Evolutionary conservation across 2,113 vertebrate genomes (phyloP).

Genomic region (Gallinago media): DNA sequence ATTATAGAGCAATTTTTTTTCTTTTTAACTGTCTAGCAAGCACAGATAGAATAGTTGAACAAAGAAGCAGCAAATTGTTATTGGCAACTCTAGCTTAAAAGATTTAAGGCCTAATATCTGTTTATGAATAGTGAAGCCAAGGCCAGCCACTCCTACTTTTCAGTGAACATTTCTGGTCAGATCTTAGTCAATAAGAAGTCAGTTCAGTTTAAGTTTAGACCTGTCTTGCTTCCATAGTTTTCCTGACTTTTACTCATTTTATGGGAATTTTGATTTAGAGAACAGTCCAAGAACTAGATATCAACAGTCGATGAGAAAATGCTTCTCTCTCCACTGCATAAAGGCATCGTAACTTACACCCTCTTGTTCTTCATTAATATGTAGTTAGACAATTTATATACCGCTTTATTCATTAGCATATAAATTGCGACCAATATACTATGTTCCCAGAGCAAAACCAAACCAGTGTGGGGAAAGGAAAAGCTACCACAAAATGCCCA

Average conservation of each 20-base stretch:
- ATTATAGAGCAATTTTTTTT: not conserved
- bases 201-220: not conserved
- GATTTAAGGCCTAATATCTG: not conserved
- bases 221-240: not conserved
- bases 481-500: not conserved
- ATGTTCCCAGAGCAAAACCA: constrained; percentile 27
- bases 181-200: not conserved
- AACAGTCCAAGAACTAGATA: not conserved
- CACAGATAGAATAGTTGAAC: not conserved
- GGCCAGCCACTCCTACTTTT: not conserved
- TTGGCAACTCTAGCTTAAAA: not conserved
- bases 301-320: not conserved
- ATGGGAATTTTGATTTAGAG: not conserved
- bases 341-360: not conserved
- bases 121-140: not conserved
- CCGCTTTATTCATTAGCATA: constrained; percentile 42
- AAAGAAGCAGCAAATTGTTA: not conserved
- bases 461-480: not conserved
- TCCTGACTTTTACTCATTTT: not conserved
- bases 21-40: not conserved
- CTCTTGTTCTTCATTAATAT: not conserved
- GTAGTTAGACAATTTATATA: constrained; percentile 16
- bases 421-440: constrained; percentile 28
- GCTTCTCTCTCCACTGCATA: not conserved
- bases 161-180: not conserved